Evolutionary conservation across 2,888 invertebrate species (phyloP).

Genomic region (Drosophila tanythrix): DNA sequence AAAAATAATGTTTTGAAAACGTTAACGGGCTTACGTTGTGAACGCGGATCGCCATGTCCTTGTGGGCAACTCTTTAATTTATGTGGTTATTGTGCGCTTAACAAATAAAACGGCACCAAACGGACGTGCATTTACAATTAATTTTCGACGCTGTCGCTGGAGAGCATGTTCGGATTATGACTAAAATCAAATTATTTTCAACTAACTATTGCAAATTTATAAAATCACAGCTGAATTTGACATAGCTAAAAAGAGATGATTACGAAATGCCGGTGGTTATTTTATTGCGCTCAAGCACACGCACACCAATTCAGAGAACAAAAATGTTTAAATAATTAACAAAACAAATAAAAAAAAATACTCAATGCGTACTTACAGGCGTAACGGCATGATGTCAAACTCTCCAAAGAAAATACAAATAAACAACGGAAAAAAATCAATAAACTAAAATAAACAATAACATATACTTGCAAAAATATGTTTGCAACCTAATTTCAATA

Average conservation of each 20-base stretch:
- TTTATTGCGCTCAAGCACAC: slow-evolving; percentile 26
- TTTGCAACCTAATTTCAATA: slow-evolving; percentile 61
- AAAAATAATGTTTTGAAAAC: slow-evolving; percentile 46
- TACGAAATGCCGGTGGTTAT: slow-evolving; percentile 24
- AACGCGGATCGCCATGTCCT: slow-evolving; percentile 58
- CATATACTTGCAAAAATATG: slow-evolving; percentile 53
- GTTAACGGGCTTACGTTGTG: slow-evolving; percentile 31
- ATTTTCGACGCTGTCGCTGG: slow-evolving; percentile 21
- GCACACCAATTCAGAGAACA: slow-evolving; percentile 33
- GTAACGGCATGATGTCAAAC: slow-evolving; percentile 22
- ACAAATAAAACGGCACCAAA: slow-evolving; percentile 30
- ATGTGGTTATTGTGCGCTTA: slow-evolving; percentile 48
- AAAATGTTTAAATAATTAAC: slow-evolving; percentile 30
- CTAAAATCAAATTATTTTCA: slow-evolving; percentile 43
- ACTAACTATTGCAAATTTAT: slow-evolving; percentile 28
- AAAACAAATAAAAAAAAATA: slow-evolving; percentile 34
- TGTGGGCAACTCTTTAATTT: slow-evolving; percentile 47
- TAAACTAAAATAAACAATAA: slow-evolving; percentile 63
- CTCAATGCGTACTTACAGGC: slow-evolving; percentile 13
- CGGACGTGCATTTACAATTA: slow-evolving; percentile 36
- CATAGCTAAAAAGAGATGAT: slow-evolving; percentile 27
- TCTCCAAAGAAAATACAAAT: slow-evolving; percentile 35
- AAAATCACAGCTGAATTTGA: slow-evolving; percentile 24
- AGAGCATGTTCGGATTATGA: slow-evolving; percentile 38
- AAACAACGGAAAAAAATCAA: slow-evolving; percentile 56